A percentile compares a stretch with the other conserved stretches of the same genome.
Evolutionary conservation across 2,797 vertebrate genomes (phyloP).

Genomic region (Danio choprae): DNA sequence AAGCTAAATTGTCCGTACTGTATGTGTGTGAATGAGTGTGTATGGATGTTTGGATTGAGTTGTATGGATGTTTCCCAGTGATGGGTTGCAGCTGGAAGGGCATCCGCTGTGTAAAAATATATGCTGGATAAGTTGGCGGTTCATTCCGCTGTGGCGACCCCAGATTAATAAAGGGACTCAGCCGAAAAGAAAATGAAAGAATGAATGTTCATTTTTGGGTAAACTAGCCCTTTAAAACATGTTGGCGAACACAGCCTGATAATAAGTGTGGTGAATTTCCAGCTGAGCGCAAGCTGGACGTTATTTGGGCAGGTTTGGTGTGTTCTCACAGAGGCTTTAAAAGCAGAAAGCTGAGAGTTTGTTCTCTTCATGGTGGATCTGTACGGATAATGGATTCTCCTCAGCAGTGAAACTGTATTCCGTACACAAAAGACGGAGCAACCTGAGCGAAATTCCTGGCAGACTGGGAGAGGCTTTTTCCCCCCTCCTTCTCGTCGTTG

Average conservation of each 20-base stretch:
- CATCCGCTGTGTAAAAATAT: no score
- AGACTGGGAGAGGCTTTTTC: conserved; percentile 18
- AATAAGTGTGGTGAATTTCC: conserved; percentile 68
- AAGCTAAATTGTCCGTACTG: no score
- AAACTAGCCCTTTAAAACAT: neutral
- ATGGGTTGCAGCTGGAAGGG: no score
- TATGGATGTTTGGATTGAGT: no score
- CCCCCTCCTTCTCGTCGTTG: conserved; percentile 14
- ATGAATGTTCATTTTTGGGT: no score
- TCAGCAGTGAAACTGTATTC: conserved; percentile 78
- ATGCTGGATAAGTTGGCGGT: no score
- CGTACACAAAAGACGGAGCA: conserved; percentile 53
- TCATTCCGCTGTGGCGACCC: no score
- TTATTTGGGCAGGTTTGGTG: conserved; percentile 64
- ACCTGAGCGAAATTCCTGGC: conserved; percentile 46
- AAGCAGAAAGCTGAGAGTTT: conserved; percentile 75
- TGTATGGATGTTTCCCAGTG: no score
- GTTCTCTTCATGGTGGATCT: conserved; percentile 62
- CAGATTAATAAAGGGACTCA: no score
- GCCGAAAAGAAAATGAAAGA: no score
- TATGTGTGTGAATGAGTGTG: no score
- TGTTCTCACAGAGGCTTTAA: conserved; percentile 65
- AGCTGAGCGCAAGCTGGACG: conserved; percentile 75
- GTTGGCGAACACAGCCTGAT: conserved; percentile 9
- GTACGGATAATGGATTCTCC: conserved; percentile 80